phyloP scores from a whole-genome alignment of 2,113 vertebrate species.

The Lophura nycthemera region DNA sequence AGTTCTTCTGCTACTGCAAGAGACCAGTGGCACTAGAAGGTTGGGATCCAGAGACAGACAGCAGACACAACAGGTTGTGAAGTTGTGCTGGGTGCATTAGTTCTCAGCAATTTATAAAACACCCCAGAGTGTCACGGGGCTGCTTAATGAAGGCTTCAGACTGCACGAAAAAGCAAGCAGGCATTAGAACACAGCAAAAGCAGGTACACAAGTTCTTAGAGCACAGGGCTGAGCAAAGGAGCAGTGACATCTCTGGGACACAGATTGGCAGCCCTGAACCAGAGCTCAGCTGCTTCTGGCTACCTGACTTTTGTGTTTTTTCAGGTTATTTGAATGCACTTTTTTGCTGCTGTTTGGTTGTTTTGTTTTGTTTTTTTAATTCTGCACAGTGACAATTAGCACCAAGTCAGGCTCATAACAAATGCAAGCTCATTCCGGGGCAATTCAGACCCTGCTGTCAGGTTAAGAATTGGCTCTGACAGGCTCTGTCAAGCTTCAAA shows the following conservation, averaged over 20 bases:
- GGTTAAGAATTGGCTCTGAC: background rate
- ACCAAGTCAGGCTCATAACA: background rate
- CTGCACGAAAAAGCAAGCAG: slow-evolving; percentile 45
- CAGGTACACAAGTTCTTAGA: background rate
- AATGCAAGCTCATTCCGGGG: background rate
- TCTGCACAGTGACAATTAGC: background rate
- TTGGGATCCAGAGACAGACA: background rate
- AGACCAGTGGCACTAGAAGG: background rate
- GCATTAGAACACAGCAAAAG: background rate
- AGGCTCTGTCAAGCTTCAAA: accelerated
- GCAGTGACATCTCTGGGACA: accelerated
- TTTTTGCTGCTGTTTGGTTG: no score
- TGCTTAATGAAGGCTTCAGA: background rate
- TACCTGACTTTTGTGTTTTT: background rate
- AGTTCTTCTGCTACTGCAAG: slow-evolving; percentile 18
- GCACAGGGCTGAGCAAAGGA: background rate
- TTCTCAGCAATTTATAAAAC: background rate
- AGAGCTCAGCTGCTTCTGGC: slow-evolving; percentile 21
- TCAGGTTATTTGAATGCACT: background rate
- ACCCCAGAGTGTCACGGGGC: background rate
- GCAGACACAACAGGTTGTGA: slow-evolving; percentile 5
- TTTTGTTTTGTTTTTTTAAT: background rate
- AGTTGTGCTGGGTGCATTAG: background rate
- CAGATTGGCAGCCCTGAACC: background rate
- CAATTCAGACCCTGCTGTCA: accelerated